Base-by-base conservation (phyloP, 2,888 invertebrate genomes). In the Dynastes maya region DNA sequence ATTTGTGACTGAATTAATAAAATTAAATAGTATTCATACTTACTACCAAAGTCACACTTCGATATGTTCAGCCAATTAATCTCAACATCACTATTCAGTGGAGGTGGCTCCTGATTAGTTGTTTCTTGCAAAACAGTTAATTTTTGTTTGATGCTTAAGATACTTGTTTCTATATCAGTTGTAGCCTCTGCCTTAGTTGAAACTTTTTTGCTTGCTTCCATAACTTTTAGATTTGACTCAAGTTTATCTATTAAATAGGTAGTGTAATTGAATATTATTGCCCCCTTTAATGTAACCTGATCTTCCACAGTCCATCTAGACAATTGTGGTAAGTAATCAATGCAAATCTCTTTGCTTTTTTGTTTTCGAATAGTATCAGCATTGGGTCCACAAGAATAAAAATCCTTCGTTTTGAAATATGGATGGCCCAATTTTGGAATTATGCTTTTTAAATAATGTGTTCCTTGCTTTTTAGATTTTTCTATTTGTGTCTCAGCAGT, bases 401-500 rank as follows among this genome's bases (percentile, higher is more conserved):
- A 89, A 27, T 88, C 83, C 29, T 85, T 88, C 82, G 94, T 93
- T 84, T 93, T 94, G 82, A 95, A 95, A 84, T 93, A 95, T 0
- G 94, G 92, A 83, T 91, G 89, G 45, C 93, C 90, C 61, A 86
- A 76, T 82, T 83, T 83, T 83, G 83, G 64, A 32, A 64, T 16
- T 29, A 68, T 63, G 16, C 78, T 49, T 64, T 80, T 71, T 40
- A 11, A 29, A 9, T 22, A 27, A 16, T 29, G 16, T 55, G n/a
- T 68, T 70, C 53, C 37, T 78, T n/a, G 51, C 9, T 6, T 71
- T 53, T 45, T 61, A 61, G 9, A 55, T 64, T 64, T 61, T 65
- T 77, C 63, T 64, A 51, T 79, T 64, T 53, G 64, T 45, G 63
- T 51, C n/a, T 68, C 49, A 27, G 78, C 68, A 80, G 81, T 78